Percentiles rank a stretch among this genome's conserved stretches.
Evolutionary conservation across 2,888 invertebrate genomes (phyloP).

Genomic region (Aspidapion aeneum): DNA sequence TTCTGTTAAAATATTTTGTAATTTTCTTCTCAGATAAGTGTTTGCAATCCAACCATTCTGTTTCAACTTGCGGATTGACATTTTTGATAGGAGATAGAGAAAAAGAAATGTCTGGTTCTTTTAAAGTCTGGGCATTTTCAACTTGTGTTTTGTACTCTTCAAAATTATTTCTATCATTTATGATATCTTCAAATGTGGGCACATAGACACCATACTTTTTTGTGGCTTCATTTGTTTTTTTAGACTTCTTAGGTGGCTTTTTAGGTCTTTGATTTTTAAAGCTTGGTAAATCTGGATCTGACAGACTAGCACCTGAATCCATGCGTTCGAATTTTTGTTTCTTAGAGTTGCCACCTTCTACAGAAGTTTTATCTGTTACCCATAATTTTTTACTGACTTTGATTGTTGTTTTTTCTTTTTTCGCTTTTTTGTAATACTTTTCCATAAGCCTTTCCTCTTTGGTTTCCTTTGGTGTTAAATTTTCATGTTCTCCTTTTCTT

Average conservation of each 20-base stretch:
- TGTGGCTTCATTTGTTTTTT: slow-evolving; percentile 24
- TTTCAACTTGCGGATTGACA: slow-evolving; percentile 7
- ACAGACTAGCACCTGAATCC: slow-evolving; percentile 22
- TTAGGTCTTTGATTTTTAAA: slow-evolving; percentile 18
- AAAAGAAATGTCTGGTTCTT: slow-evolving; percentile 21
- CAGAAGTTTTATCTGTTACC: background rate
- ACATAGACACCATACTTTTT: slow-evolving; percentile 31
- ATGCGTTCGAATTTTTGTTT: slow-evolving; percentile 13
- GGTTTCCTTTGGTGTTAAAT: background rate
- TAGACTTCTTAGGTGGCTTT: slow-evolving; percentile 8
- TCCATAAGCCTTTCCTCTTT: background rate
- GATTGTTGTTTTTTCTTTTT: background rate
- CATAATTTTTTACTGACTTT: background rate
- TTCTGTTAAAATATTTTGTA: slow-evolving; percentile 24
- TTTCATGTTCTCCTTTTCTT: background rate
- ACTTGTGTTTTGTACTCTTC: slow-evolving; percentile 24
- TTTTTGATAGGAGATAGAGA: slow-evolving; percentile 18
- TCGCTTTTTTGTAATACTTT: background rate
- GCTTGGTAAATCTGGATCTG: slow-evolving; percentile 20
- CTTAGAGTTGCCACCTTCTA: background rate
- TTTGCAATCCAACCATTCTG: slow-evolving; percentile 29
- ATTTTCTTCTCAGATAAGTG: slow-evolving; percentile 27
- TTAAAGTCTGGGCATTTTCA: slow-evolving; percentile 16
- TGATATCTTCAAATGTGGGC: slow-evolving; percentile 31
- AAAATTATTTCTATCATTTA: slow-evolving; percentile 27